Evolutionary conservation across 2,113 vertebrate genomes (phyloP).

Genomic region (Catharus minimus): DNA sequence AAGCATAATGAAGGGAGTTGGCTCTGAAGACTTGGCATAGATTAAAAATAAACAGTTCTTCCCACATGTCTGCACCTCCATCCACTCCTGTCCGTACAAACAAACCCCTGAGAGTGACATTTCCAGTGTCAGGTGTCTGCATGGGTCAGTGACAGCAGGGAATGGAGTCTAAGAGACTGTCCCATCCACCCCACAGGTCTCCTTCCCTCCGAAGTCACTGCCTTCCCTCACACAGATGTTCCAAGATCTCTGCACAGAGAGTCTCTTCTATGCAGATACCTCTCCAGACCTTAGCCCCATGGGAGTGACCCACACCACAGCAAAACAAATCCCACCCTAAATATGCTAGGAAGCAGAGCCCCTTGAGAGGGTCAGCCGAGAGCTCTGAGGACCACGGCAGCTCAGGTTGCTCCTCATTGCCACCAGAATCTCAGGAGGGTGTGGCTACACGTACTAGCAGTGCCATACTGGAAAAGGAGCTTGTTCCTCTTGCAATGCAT

Average conservation of each 20-base stretch:
- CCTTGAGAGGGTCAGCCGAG: background rate
- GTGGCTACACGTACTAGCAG: background rate
- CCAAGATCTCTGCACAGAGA: background rate
- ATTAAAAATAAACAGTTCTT: slow-evolving; percentile 20
- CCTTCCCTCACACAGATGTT: background rate
- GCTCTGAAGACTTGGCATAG: background rate
- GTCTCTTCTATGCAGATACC: background rate
- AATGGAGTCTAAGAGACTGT: background rate
- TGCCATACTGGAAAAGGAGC: background rate
- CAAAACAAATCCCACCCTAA: background rate
- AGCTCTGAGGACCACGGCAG: background rate
- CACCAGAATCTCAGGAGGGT: background rate
- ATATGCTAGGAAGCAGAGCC: background rate
- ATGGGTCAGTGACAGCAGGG: background rate
- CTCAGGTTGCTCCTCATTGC: background rate
- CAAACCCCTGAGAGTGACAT: background rate
- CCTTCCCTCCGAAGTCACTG: background rate
- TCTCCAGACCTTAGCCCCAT: background rate
- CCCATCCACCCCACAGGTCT: background rate
- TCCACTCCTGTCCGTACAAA: background rate
- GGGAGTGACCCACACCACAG: background rate
- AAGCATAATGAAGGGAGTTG: background rate
- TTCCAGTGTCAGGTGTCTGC: background rate
- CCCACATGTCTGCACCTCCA: background rate
- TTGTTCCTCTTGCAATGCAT: background rate